Base-by-base conservation (phyloP, 2,797 vertebrate species). In the Dicrostonyx torquatus region DNA sequence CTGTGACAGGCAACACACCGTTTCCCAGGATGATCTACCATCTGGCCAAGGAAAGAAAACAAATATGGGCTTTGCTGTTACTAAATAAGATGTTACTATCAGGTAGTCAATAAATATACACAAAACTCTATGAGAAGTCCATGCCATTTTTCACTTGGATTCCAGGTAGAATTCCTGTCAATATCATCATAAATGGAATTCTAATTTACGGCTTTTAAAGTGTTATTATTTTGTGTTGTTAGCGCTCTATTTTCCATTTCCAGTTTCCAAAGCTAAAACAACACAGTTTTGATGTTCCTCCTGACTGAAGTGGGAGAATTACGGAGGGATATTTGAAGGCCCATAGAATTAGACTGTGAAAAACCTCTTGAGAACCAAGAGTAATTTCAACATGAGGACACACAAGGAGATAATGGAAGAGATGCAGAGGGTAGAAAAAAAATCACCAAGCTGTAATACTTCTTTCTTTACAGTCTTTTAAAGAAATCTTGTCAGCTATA, bases 1-100 rank as follows among this genome's bases (percentile, higher is more conserved):
- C 60, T 94, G 62, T 97, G 95, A 96, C 94, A 97, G 96, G 95
- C 94, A 93, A 96, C 70, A 96, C 53, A 87, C n/a, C 58, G 15
- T 95, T 94, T 97, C 85, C 95, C 89, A 86, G 88, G 85, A 95
- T 93, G 89, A 95, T n/a, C 34, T 17, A 29, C 95, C 96, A 95
- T 97, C 96, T 97, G 97, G 93, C 48, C 37, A 24, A 88, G 82
- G 64, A 43, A 90, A 50, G 64, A 93, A 96, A 97, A 75, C 87
- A 96, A 95, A 37, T 34, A 83, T 68, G 37, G 40, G 55, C 7
- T 95, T 76, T 96, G 73, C 86, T 94, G 80, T 94, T 96, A 43
- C 90, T 93, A 90, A 95, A 90, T 68, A 64, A 45, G 37, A 78
- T 76, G 64, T 96, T 95, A 90, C 92, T 87, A 97, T 29, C 87